These are phyloP conservation scores for Catamblyrhynchus diadema DNA, from an alignment of 2,797 vertebrate genomes.

Conservation along the genomic window DNA sequence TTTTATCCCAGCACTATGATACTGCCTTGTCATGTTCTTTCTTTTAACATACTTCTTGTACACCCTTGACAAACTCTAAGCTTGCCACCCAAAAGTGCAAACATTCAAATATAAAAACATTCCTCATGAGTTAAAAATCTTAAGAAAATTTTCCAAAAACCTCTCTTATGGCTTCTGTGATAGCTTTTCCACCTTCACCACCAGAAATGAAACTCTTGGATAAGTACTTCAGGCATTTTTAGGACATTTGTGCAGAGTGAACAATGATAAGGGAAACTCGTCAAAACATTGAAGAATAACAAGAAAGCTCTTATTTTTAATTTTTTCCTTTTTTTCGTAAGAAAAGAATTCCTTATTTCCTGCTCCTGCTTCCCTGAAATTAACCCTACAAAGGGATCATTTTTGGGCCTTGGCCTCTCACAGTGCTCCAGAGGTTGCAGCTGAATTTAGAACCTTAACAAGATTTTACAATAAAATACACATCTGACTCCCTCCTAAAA, in stretches of 20 bases:
- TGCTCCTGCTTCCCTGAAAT: neutral
- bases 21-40: neutral
- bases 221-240: neutral
- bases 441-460: neutral
- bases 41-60: neutral
- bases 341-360: neutral
- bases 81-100: neutral
- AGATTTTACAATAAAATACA: neutral
- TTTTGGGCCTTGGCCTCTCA: neutral
- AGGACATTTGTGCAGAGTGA: neutral
- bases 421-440: neutral
- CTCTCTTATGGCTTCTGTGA: neutral
- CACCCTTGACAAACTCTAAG: neutral
- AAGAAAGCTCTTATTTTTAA: neutral
- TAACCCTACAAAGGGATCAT: neutral
- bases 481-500: fast-evolving
- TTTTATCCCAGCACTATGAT: neutral
- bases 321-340: neutral
- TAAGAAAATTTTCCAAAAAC: neutral
- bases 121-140: neutral
- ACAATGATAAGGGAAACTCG: neutral
- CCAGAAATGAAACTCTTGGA: neutral
- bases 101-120: neutral
- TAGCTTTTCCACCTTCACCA: neutral
- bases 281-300: neutral